Evolutionary conservation across 2,888 invertebrate species (phyloP), one percentile per base, ranked within the genome.

Genomic region (Athetis lepigone): DNA sequence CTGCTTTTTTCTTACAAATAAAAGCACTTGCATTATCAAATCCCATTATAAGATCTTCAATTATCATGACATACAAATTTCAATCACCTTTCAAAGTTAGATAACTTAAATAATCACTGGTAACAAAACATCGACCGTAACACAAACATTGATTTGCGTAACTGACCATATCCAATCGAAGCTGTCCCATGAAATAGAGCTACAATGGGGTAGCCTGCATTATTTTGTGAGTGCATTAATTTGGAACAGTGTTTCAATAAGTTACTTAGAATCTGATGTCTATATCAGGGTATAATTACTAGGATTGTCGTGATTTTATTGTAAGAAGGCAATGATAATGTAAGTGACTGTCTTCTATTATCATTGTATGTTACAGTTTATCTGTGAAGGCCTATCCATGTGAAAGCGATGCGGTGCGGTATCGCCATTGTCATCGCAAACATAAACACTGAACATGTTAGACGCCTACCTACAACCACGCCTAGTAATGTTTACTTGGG

Each of bases 61-160:
- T 29, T 23, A 23, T 19, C n/a, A 9, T 6, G 1, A 39, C 8
- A 2, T 40, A 9, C 18, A 29, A 36, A 23, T 23, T 42, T 2
- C 13, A 27, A 23, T 37, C 9, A 5, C 36, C 40, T 63, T 55
- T 36, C 25, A 23, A 49, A 43, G 25, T 68, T 64, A 63, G 64
- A 47, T 43, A 39, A 55, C 25, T 50, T 29, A 4, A 29, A 39
- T 25, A 54, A 50, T 33, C 21, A 50, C 51, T 47, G 21, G 42
- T 46, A 63, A 29, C 36, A 51, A 50, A 64, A 49, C 47, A 60
- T 49, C 65, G 19, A 55, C 66, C 55, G 72, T 43, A 66, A 62
- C 75, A 57, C 46, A 68, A 77, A 70, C 59, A 81, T 69, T 62
- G 56, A 39, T 54, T 80, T 81, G 39, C 67, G 70, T 71, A 70